These are phyloP conservation scores for Agrilus planipennis DNA, from an alignment of 1,140 invertebrate genomes.

Conservation along the genomic window DNA sequence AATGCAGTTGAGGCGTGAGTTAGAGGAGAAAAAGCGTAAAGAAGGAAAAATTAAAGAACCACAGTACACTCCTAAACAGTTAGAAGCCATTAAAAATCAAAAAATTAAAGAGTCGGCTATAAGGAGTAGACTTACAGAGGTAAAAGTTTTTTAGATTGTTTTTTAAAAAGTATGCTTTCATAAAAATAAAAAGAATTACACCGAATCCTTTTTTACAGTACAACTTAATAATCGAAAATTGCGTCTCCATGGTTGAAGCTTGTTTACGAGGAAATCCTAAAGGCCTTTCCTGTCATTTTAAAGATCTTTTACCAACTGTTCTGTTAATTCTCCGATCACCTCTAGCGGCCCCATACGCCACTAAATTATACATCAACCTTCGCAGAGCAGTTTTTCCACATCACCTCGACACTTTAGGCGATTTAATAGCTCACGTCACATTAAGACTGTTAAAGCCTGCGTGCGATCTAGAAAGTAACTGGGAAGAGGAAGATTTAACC, in stretches of 20 bases:
- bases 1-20: constrained; percentile 77
- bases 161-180: too few relatives aligned
- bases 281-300: constrained; percentile 50
- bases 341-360: constrained; percentile 51
- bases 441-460: constrained; percentile 59
- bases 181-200: not conserved
- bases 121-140: constrained; percentile 49
- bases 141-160: too few relatives aligned
- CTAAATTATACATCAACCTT: constrained; percentile 48
- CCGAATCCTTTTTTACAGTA: constrained; percentile 36
- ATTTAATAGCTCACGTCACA: constrained; percentile 53
- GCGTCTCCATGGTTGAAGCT: constrained; percentile 51
- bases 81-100: constrained; percentile 81
- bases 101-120: constrained; percentile 74
- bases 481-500: constrained; percentile 55
- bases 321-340: constrained; percentile 54
- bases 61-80: constrained; percentile 75
- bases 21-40: constrained; percentile 75
- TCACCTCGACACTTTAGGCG: constrained; percentile 38
- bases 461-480: constrained; percentile 63
- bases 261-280: constrained; percentile 46
- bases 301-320: constrained; percentile 48
- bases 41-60: constrained; percentile 71
- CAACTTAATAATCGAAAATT: constrained; percentile 46
- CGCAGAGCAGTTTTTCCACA: constrained; percentile 39